Base-by-base conservation (phyloP, 2,113 vertebrate genomes). In the Ibidorhyncha struthersii region DNA sequence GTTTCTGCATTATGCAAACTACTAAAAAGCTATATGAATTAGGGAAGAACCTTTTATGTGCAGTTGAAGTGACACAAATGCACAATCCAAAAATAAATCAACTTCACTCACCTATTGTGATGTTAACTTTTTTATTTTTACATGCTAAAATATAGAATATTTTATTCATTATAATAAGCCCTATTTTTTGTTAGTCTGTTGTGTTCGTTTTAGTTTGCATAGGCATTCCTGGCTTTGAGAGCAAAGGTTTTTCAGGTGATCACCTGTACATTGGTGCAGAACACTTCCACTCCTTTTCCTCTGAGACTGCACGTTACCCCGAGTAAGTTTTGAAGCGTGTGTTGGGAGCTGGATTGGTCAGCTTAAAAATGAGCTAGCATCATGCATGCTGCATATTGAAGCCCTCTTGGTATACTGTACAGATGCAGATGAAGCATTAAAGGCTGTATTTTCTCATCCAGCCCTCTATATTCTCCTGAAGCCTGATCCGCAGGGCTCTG, bases 1-100 rank as follows among this genome's bases (percentile, higher is more conserved):
- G 32, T 69, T 82, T 70, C 69, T 94, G 69, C 80, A 67, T 96
- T 85, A 89, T 86, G 95, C 94, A 96, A 88, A 87, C 67, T 78
- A 67, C 53, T 96, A 86, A 95, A 97, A 92, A 97, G 90, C 91
- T 56, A 23, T 49, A 43, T 91, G 90, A 97, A 96, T 91, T 89
- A 97, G 90, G 65, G 73, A 93, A 96, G 89, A 86, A 70, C 52
- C 81, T 98, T 93, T 92, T 92, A 94, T 65, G 87, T 72, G 58
- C 77, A 92, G 91, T 20, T 85, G 80, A 97, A 88, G 77, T 89
- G 95, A 93, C 91, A 94, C 91, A 91, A 92, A 93, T 73, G 52
- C 74, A 80, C 56, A 52, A 2, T 55, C 63, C 87, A 83, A 90
- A 83, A 97, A 96, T 87, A 95, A 96, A 80, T 85, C 87, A 94